A percentile compares a stretch with the other conserved stretches of the same genome.
These are phyloP conservation scores for Ptychochromis oligacanthus DNA, from an alignment of 2,113 vertebrate species.

Conservation along the genomic window DNA sequence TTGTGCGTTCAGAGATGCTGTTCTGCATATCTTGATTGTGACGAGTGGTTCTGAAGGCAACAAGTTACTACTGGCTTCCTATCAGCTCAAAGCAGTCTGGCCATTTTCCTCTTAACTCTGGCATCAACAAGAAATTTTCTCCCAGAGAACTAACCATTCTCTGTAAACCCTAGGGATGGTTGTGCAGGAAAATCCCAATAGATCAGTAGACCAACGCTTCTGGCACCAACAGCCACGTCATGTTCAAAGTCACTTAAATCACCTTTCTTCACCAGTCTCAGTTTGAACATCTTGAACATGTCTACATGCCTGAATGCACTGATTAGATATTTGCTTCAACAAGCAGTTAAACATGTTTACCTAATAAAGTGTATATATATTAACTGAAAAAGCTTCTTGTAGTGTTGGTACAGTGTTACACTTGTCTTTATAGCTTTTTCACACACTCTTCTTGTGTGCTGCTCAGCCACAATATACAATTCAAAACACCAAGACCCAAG, in stretches of 20 bases:
- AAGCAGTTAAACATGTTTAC: background rate
- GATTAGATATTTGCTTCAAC: background rate
- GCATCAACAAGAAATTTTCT: too few species aligned
- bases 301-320: background rate
- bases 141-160: background rate
- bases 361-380: background rate
- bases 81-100: too few species aligned
- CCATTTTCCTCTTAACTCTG: too few species aligned
- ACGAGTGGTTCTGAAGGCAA: too few species aligned
- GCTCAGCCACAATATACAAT: background rate
- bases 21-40: too few species aligned
- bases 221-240: background rate
- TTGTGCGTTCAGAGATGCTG: too few species aligned
- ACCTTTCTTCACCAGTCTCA: background rate
- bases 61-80: too few species aligned
- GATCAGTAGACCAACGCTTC: background rate
- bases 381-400: background rate
- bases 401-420: background rate
- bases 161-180: background rate
- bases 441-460: background rate
- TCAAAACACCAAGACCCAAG: background rate
- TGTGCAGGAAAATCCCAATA: background rate
- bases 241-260: background rate
- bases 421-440: background rate
- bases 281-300: background rate